Evolutionary conservation across 2,113 vertebrate genomes (phyloP).

Genomic region (Charina bottae): DNA sequence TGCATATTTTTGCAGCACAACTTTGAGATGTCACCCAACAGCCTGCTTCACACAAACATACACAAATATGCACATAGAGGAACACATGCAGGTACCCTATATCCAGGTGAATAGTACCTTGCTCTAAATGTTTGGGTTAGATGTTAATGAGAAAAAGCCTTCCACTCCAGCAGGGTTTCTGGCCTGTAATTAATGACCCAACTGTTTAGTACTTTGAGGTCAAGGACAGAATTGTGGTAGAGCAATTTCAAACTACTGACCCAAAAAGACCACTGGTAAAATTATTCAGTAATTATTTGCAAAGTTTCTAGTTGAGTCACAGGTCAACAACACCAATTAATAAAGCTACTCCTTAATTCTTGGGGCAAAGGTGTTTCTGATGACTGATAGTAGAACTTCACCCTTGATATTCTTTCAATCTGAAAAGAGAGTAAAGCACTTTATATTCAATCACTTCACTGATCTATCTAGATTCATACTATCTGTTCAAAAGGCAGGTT

Average conservation of each 20-base stretch:
- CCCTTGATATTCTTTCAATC: neutral
- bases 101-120: neutral
- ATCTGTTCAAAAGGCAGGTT: too few relatives aligned
- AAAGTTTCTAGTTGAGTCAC: neutral
- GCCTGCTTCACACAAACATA: neutral
- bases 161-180: neutral
- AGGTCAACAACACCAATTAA: slow-evolving; percentile 19
- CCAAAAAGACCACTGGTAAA: neutral
- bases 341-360: neutral
- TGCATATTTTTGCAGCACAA: neutral
- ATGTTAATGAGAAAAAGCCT: slow-evolving; percentile 7
- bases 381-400: neutral
- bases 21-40: neutral
- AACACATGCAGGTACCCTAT: too few relatives aligned
- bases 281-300: slow-evolving; percentile 18
- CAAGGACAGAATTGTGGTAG: neutral
- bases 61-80: neutral
- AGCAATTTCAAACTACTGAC: neutral
- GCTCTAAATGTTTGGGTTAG: slow-evolving; percentile 1
- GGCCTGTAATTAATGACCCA: slow-evolving; percentile 27
- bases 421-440: neutral
- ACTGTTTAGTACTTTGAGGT: neutral
- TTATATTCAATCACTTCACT: neutral
- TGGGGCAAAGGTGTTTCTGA: neutral
- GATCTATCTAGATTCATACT: neutral